Evolutionary conservation across 2,888 invertebrate genomes (phyloP), one percentile per base, ranked within the genome.

Genomic region (Andricus quercusramuli): DNA sequence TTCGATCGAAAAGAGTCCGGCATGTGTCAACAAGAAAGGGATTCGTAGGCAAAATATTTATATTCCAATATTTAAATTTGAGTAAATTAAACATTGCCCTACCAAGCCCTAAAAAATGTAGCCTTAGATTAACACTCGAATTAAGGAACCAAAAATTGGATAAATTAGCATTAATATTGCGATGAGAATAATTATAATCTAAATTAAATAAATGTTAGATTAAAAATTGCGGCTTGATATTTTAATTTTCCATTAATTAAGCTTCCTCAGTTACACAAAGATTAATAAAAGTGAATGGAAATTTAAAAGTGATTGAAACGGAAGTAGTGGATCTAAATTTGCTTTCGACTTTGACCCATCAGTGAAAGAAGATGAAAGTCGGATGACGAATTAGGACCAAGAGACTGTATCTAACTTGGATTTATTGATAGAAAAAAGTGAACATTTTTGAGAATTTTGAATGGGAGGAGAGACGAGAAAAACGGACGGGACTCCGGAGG

Each of bases 381-480:
- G 13, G 56, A 29, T 74, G 56, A 56, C 13, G 32, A 74, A 32
- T 56, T n/a, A 37, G n/a, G 22, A 37, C 37, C 51, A 29, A 20
- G 22, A 13, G 8, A 64, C 15, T 41, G n/a, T 41, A 32, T 37
- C 20, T 3, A 29, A 74, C 20, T 32, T 56, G 47, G 20, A 29
- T 56, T 15, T 74, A 11, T 51, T 74, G 32, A 37, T 47, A 51
- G 5, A 70, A 59, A n/a, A 29, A 74, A 74, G 32, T 74, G 29
- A 37, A 74, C 5, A 20, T 74, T 41, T 29, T 74, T 51, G n/a
- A 15, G 32, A 74, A 74, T n/a, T 68, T 74, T 70, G 41, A 64
- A 85, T 82, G 81, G 84, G 80, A 81, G 85, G 84, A 76, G 84
- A 86, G 79, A 86, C 85, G 83, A 87, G 84, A 83, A 87, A 86